These are phyloP conservation scores for Phasianus colchicus DNA, from an alignment of 2,113 vertebrate species.

Conservation along the genomic window DNA sequence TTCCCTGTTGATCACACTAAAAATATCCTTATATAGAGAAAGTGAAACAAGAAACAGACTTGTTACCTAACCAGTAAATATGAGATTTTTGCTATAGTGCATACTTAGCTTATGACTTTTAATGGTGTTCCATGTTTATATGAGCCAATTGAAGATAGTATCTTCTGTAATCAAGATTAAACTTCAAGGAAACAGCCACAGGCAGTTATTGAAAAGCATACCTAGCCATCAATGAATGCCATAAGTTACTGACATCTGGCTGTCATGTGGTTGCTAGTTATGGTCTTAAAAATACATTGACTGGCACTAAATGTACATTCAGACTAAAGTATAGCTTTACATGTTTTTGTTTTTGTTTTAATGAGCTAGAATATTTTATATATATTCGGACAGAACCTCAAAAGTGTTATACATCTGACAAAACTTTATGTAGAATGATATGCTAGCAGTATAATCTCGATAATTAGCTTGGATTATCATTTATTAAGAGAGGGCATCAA, in stretches of 20 bases:
- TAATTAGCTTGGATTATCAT: not conserved
- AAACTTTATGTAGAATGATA: not conserved
- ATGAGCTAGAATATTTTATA: not conserved
- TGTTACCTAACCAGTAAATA: not conserved
- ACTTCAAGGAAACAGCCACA: not conserved
- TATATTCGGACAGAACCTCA: not conserved
- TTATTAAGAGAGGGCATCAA: not conserved
- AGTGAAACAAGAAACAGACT: not conserved
- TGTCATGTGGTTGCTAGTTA: not conserved
- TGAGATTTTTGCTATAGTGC: not conserved
- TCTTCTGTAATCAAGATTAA: not conserved
- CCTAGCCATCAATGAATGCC: not conserved
- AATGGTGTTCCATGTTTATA: not conserved
- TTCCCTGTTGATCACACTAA: not conserved
- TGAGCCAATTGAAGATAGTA: not conserved
- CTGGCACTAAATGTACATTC: not conserved
- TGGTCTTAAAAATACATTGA: slow-evolving; percentile 17
- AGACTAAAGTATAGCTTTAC: not conserved
- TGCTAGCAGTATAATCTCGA: not conserved
- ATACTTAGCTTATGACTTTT: not conserved
- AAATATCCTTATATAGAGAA: not conserved
- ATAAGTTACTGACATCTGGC: not conserved
- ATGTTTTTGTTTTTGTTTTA: not conserved
- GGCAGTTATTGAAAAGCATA: not conserved
- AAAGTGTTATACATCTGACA: not conserved